Conservation (phyloP, 2,797 vertebrate genomes). For the Rhinella marina region DNA sequence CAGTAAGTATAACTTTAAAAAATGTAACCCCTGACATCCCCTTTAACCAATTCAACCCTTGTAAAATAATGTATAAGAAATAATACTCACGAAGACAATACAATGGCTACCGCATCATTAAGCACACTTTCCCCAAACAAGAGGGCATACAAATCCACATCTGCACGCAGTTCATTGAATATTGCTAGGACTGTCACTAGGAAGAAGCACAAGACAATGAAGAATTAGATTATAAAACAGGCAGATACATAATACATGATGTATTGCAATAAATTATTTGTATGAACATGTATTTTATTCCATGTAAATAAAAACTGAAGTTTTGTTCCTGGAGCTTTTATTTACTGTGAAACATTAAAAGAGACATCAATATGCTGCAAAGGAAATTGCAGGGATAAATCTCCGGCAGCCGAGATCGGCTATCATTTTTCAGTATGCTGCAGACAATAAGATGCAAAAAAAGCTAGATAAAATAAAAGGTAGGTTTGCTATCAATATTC, state of each 20-base stretch:
- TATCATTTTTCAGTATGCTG: not conserved
- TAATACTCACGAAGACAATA: slow-evolving; percentile 90
- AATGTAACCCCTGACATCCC: too few species aligned
- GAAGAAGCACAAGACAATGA: slow-evolving; percentile 48
- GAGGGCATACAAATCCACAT: slow-evolving; percentile 96
- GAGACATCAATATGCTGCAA: not conserved
- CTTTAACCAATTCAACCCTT: too few species aligned
- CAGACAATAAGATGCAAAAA: too few species aligned
- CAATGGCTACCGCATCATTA: slow-evolving; percentile 96
- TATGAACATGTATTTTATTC: not conserved
- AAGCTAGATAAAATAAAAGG: too few species aligned
- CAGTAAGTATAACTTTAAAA: too few species aligned
- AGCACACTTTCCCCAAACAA: slow-evolving; percentile 97
- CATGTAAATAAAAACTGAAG: not conserved
- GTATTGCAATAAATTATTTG: not conserved
- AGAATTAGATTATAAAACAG: not conserved
- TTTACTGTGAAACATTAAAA: not conserved
- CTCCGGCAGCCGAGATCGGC: not conserved
- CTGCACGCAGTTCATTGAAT: slow-evolving; percentile 95
- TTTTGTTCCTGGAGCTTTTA: not conserved
- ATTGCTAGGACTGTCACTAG: slow-evolving; percentile 95
- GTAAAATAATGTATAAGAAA: slow-evolving; percentile 23
- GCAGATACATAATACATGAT: not conserved
- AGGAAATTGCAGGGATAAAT: not conserved
- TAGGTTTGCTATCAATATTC: not conserved